phyloP scores from a whole-genome alignment of 2,888 invertebrate genomes.

The Phalera bucephala region DNA sequence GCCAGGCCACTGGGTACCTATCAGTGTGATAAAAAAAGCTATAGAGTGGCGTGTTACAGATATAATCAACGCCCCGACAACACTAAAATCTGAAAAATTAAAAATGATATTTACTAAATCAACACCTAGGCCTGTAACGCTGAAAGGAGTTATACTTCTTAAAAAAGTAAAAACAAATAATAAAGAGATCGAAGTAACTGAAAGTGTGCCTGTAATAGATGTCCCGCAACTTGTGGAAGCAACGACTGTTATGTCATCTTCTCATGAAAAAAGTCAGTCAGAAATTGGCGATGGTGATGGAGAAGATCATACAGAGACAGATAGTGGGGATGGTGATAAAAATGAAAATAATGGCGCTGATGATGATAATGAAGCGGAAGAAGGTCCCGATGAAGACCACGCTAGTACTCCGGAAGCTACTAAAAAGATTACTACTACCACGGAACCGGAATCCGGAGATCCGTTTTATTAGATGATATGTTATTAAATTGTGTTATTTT shows the following conservation, averaged over 20 bases:
- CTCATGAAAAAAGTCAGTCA: no score
- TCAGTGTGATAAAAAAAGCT: slow-evolving; percentile 41
- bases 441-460: background rate
- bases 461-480: background rate
- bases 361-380: background rate
- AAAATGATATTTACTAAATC: background rate
- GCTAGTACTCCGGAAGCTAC: background rate
- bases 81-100: background rate
- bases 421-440: background rate
- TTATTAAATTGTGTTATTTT: background rate
- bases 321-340: background rate
- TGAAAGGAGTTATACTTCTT: no score
- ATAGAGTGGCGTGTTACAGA: slow-evolving; percentile 41
- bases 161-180: no score
- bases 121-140: background rate
- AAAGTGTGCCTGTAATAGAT: background rate
- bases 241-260: no score
- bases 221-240: no score
- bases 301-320: background rate
- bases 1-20: slow-evolving; percentile 52
- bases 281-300: background rate
- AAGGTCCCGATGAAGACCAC: background rate
- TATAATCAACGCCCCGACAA: background rate
- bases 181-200: background rate
- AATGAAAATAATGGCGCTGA: background rate